A percentile compares a stretch with the other conserved stretches of the same genome.
Conservation (phyloP, 2,113 vertebrate genomes). For the Stegostoma tigrinum region DNA sequence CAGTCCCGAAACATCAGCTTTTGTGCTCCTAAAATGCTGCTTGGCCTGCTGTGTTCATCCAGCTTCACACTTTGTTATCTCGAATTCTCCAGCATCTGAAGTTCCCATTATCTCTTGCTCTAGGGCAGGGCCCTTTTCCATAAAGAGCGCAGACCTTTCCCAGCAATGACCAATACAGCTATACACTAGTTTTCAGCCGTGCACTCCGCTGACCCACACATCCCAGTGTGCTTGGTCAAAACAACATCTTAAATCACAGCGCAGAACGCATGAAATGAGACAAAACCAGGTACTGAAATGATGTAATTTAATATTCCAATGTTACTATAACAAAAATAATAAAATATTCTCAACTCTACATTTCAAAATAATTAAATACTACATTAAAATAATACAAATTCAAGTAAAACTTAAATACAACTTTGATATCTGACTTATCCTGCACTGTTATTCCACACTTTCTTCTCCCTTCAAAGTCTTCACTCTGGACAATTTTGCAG, state of each 20-base stretch:
- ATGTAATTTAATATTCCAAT: background rate
- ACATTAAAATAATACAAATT: constrained; percentile 12
- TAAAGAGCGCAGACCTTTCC: background rate
- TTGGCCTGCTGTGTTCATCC: too few relatives aligned
- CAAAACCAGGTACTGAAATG: background rate
- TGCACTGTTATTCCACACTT: background rate
- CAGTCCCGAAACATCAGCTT: too few relatives aligned
- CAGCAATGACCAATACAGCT: background rate
- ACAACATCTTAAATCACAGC: background rate
- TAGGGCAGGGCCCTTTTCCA: background rate
- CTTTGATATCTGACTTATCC: background rate
- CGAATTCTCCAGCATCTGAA: too few relatives aligned
- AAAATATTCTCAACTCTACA: background rate
- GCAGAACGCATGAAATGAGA: background rate
- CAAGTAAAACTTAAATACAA: constrained; percentile 19
- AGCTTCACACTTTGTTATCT: too few relatives aligned
- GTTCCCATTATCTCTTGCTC: too few relatives aligned
- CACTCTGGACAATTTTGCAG: background rate
- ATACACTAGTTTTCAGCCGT: background rate
- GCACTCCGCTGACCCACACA: background rate
- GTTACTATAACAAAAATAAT: background rate
- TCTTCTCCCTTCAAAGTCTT: background rate
- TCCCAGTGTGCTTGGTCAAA: background rate
- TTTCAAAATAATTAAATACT: background rate
- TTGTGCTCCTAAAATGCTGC: too few relatives aligned